A percentile compares a stretch with the other conserved stretches of the same genome.
Conservation (phyloP, 2,113 vertebrate species). For the Vimba vimba region DNA sequence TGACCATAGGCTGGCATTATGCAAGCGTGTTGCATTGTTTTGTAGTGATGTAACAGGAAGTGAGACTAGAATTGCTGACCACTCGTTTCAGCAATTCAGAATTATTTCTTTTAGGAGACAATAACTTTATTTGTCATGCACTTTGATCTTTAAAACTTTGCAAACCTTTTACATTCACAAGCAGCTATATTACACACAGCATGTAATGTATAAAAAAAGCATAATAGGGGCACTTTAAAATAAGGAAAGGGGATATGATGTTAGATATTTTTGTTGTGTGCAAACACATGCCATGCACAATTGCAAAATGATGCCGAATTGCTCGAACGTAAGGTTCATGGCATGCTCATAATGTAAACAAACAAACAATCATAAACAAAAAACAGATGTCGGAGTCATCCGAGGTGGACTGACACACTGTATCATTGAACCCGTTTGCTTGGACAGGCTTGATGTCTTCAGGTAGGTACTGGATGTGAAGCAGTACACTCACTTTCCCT, state of each 20-base stretch:
- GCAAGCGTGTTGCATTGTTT: too few species aligned
- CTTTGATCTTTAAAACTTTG: too few species aligned
- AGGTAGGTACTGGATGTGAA: conserved; percentile 47
- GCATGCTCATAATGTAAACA: not conserved
- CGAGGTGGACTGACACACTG: conserved; percentile 45
- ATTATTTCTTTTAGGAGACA: too few species aligned
- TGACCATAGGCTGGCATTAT: too few species aligned
- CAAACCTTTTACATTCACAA: too few species aligned
- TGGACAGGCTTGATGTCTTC: conserved; percentile 41
- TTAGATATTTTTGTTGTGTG: not conserved
- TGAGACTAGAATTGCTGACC: too few species aligned
- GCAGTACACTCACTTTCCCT: conserved; percentile 49
- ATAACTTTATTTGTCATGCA: too few species aligned
- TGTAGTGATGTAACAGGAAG: too few species aligned
- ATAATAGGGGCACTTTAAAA: not conserved
- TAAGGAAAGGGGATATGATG: not conserved
- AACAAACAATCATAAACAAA: conserved; percentile 7
- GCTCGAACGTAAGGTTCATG: not conserved
- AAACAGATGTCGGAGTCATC: not conserved
- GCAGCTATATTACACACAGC: too few species aligned
- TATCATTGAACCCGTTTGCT: conserved; percentile 45
- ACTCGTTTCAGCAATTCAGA: too few species aligned
- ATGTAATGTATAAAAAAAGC: too few species aligned
- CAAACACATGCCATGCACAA: conserved; percentile 1
- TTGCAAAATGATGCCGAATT: not conserved